Evolutionary conservation across 2,113 vertebrate genomes (phyloP).

Genomic region (Prietella phreatophila): DNA sequence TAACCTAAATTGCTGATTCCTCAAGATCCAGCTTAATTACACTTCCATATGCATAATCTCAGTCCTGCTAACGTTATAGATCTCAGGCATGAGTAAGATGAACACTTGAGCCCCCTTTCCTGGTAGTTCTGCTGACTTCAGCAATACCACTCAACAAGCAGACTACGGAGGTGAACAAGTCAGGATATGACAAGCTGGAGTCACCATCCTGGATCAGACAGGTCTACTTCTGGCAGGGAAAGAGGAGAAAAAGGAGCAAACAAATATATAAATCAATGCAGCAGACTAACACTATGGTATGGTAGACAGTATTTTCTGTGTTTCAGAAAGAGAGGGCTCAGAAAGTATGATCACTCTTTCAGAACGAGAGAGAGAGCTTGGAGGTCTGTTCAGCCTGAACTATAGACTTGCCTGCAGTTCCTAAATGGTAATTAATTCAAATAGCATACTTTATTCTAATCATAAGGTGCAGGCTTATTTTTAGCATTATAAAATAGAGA

Average conservation of each 20-base stretch:
- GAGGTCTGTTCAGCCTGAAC: background rate
- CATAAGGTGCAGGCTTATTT: background rate
- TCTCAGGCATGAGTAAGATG: background rate
- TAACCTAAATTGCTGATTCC: background rate
- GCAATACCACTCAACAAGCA: background rate
- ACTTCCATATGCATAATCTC: background rate
- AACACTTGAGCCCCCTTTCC: background rate
- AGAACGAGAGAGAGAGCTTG: background rate
- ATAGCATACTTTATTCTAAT: conserved; percentile 4
- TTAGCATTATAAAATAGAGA: too few species aligned
- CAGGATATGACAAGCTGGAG: conserved; percentile 4
- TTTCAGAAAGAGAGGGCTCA: background rate
- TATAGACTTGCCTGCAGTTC: background rate
- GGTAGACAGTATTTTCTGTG: background rate
- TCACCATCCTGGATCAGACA: background rate
- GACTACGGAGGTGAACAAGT: background rate
- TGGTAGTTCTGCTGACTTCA: background rate
- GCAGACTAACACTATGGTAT: background rate
- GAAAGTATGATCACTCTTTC: background rate
- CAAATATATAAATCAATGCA: background rate
- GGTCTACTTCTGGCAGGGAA: background rate
- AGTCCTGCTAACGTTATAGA: background rate
- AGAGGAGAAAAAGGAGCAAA: background rate
- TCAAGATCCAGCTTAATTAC: background rate
- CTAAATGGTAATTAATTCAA: background rate